phyloP scores from a whole-genome alignment of 2,888 invertebrate species.

The Dione vanillae region DNA sequence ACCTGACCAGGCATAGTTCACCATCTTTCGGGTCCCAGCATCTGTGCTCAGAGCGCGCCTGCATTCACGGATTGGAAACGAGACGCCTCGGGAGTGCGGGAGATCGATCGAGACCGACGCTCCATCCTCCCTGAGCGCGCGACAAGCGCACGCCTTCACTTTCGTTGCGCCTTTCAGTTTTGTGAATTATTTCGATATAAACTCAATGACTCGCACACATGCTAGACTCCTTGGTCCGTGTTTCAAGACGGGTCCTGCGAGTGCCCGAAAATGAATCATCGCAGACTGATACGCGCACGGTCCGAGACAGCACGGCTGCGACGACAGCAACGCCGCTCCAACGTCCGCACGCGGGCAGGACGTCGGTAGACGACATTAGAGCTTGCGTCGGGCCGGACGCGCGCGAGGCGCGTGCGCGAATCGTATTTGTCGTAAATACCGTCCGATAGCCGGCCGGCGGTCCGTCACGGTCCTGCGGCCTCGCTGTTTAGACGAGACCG shows the following conservation, averaged over 20 bases:
- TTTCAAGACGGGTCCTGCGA: conserved; percentile 88
- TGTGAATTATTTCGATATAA: conserved; percentile 46
- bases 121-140: conserved; percentile 75
- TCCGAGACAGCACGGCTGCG: conserved; percentile 59
- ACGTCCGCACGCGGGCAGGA: conserved; percentile 60
- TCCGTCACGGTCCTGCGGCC: conserved; percentile 50
- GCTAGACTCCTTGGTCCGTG: conserved; percentile 71
- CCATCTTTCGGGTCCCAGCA: conserved; percentile 89
- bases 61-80: conserved; percentile 69
- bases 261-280: conserved; percentile 73
- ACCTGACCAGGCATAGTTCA: conserved; percentile 89
- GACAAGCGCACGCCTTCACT: conserved; percentile 75
- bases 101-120: conserved; percentile 63
- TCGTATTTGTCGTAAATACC: conserved; percentile 45
- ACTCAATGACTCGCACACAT: conserved; percentile 88
- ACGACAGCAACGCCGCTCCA: conserved; percentile 55
- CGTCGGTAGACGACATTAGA: conserved; percentile 54
- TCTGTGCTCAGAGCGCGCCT: conserved; percentile 86
- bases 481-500: conserved; percentile 35
- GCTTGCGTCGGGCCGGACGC: conserved; percentile 61
- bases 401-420: conserved; percentile 55
- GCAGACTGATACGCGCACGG: conserved; percentile 62
- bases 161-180: conserved; percentile 88
- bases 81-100: conserved; percentile 85
- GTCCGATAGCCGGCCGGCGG: conserved; percentile 49